Evolutionary conservation across 2,113 vertebrate genomes (phyloP), one percentile per base, ranked within the genome.

Genomic region (Dipodomys stephensi): DNA sequence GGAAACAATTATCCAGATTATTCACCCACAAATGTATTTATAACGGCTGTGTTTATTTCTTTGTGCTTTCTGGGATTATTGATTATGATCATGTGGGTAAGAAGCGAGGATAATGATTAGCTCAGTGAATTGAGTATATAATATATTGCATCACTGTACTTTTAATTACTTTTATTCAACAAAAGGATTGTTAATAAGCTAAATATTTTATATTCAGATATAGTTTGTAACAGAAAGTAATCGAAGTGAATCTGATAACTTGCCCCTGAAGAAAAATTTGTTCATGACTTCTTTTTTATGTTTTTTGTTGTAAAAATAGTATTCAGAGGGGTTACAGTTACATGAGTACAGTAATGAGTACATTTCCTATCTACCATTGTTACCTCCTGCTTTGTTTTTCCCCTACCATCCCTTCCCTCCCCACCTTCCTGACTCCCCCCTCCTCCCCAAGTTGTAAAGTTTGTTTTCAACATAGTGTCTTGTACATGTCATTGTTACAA

Each of bases 171-270:
- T 77, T 93, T 93, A 86, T 88, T 87, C 30, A 73, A 83, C 44
- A 82, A 94, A 94, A 30, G 83, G 76, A 83, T 95, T 93, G 27
- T 92, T 88, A 78, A 68, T 64, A 73, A 53, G 62, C 69, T 93
- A 8, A 71, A 11, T 90, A 85, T 87, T 90, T 88, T 93, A 28
- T 93, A 11, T 35, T 77, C 68, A 89, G 88, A 89, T 89, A 18
- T 87, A 57, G 39, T 57, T 93, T 60, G 80, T 67, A 87, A 73
- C 60, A 88, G 73, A 81, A 95, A 89, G 91, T 81, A 77, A 25
- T 64, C 28, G 13, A 60, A 71, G 7, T 69, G 46, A 84, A 77
- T 77, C 30, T 89, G 53, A 91, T 92, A 35, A 94, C 83, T 91
- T 92, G 12, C 25, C 18, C 49, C 83, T 91, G 92, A 81, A 81